Conservation (phyloP, 2,797 vertebrate species). For the Alectoris magna region DNA sequence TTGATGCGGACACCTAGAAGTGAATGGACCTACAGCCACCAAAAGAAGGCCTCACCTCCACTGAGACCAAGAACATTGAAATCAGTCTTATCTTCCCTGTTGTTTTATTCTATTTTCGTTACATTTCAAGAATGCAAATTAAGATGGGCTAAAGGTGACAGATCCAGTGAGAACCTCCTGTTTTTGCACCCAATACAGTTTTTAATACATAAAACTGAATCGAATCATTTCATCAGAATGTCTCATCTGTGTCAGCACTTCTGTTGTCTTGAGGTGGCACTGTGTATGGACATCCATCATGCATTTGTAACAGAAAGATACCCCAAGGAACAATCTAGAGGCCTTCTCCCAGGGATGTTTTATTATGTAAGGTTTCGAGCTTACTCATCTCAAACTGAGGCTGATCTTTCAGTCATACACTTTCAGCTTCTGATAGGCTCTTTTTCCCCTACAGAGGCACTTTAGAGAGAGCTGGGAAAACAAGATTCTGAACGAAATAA, state of each 20-base stretch:
- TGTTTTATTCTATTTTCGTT: background rate
- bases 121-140: background rate
- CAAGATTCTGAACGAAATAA: constrained; percentile 6
- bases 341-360: constrained; percentile 31
- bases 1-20: background rate
- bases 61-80: background rate
- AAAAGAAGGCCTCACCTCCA: background rate
- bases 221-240: constrained; percentile 15
- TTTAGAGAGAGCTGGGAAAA: background rate
- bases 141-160: background rate
- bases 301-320: background rate
- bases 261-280: constrained; percentile 22
- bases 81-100: background rate
- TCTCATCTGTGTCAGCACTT: constrained; percentile 27
- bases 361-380: constrained; percentile 32
- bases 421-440: background rate
- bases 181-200: background rate
- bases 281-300: constrained; percentile 37
- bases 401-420: background rate
- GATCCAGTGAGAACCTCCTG: background rate
- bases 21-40: background rate
- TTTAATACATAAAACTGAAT: constrained; percentile 41
- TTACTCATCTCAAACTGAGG: background rate
- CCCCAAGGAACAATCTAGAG: constrained; percentile 52
- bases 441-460: background rate